These are phyloP conservation scores for Limosa lapponica DNA, from an alignment of 2,797 vertebrate genomes.

Conservation along the genomic window DNA sequence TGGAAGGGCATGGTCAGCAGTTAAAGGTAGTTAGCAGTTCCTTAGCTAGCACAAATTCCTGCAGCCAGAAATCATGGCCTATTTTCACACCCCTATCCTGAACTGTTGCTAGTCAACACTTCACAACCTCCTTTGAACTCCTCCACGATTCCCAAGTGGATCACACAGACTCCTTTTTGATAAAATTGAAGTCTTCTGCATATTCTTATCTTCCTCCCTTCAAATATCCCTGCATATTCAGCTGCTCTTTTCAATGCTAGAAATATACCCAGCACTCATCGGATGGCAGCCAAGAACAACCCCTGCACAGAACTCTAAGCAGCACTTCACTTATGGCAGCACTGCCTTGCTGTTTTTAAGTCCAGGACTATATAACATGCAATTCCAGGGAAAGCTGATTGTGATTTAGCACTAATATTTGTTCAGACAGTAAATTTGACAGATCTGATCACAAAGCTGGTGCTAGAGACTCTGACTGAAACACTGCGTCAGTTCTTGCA, in stretches of 20 bases:
- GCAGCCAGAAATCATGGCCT: conserved; percentile 11
- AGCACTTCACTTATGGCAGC: neutral
- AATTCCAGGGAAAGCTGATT: neutral
- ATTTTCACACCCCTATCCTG: conserved; percentile 28
- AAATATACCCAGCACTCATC: conserved; percentile 22
- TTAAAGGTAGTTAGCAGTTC: neutral
- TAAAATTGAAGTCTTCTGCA: conserved; percentile 39
- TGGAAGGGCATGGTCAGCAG: neutral
- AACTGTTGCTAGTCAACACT: conserved; percentile 35
- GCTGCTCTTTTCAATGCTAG: neutral
- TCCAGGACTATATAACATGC: neutral
- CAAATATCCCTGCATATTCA: conserved; percentile 34
- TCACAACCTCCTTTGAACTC: conserved; percentile 47
- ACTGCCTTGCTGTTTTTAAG: neutral
- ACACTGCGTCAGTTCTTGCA: neutral
- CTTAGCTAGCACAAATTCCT: neutral
- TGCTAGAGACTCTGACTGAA: neutral
- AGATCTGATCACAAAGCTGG: neutral
- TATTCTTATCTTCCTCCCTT: conserved; percentile 28
- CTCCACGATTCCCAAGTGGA: conserved; percentile 21
- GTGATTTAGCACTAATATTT: neutral
- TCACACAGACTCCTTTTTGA: conserved; percentile 1
- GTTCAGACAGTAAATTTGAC: neutral
- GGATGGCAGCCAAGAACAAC: conserved; percentile 38
- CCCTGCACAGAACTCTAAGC: neutral